Conservation (phyloP, 2,797 vertebrate species). For the Coracias cyanogaster region DNA sequence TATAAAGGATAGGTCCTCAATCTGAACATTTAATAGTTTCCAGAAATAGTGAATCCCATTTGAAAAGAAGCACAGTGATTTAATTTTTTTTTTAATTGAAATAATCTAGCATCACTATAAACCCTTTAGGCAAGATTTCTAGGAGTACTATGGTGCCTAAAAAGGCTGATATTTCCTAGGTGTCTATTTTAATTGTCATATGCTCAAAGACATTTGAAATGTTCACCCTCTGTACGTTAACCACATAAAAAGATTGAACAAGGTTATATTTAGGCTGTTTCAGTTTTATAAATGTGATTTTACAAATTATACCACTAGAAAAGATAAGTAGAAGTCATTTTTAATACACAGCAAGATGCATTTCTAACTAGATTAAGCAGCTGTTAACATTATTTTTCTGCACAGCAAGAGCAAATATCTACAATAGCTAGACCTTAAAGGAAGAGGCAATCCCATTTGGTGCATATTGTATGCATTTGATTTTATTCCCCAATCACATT, state of each 20-base stretch:
- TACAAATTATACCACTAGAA: slow-evolving; percentile 73
- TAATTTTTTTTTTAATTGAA: background rate
- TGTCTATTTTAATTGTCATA: background rate
- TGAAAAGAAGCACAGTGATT: slow-evolving; percentile 14
- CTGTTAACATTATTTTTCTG: slow-evolving; percentile 75
- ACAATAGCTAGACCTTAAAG: slow-evolving; percentile 39
- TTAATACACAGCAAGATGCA: slow-evolving; percentile 76
- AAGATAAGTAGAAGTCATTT: slow-evolving; percentile 79
- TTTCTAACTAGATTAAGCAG: slow-evolving; percentile 81
- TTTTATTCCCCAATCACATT: background rate
- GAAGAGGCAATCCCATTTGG: slow-evolving; percentile 23
- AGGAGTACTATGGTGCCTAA: background rate
- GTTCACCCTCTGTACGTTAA: background rate
- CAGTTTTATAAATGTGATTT: slow-evolving; percentile 72
- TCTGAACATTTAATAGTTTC: slow-evolving; percentile 47
- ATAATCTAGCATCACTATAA: background rate
- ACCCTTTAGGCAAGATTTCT: background rate
- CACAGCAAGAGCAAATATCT: slow-evolving; percentile 69
- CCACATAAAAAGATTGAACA: background rate
- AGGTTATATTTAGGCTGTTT: slow-evolving; percentile 53
- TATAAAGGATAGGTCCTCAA: slow-evolving; percentile 57
- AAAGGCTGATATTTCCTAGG: background rate
- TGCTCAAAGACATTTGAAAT: slow-evolving; percentile 10
- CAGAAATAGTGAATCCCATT: slow-evolving; percentile 45
- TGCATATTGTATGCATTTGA: background rate